These are phyloP conservation scores for Eristalinus sepulchralis DNA, from an alignment of 2,888 invertebrate species.

Conservation along the genomic window DNA sequence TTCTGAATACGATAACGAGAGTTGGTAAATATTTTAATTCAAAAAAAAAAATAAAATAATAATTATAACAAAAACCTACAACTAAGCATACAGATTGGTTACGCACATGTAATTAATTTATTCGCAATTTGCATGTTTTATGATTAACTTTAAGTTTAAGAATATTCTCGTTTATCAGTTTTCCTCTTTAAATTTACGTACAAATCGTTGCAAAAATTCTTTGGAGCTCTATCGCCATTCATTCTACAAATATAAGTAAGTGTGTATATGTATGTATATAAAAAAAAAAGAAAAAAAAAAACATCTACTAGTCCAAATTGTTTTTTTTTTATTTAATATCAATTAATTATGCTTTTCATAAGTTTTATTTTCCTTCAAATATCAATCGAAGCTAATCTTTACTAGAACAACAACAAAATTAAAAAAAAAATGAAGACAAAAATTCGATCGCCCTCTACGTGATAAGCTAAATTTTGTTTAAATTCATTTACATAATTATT, in stretches of 20 bases:
- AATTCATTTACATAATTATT: slow-evolving; percentile 9
- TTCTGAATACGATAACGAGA: not conserved
- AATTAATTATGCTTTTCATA: not conserved
- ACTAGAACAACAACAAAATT: too few relatives aligned
- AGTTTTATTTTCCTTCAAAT: slow-evolving; percentile 2
- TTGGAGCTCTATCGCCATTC: slow-evolving; percentile 42
- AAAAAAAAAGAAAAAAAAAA: slow-evolving; percentile 4
- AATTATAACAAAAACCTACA: too few relatives aligned
- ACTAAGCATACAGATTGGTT: slow-evolving; percentile 15
- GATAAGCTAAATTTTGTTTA: slow-evolving; percentile 23
- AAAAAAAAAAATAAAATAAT: slow-evolving; percentile 13
- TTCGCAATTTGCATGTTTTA: not conserved
- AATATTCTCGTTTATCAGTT: not conserved
- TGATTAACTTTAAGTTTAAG: slow-evolving; percentile 46
- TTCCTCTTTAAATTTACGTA: slow-evolving; percentile 51
- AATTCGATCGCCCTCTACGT: slow-evolving; percentile 19
- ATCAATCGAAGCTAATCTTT: slow-evolving; percentile 33
- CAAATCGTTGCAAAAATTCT: slow-evolving; percentile 71
- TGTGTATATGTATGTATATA: not conserved
- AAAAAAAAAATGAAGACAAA: slow-evolving; percentile 16
- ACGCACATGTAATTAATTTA: slow-evolving; percentile 30
- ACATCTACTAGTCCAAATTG: slow-evolving; percentile 36
- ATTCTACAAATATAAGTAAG: not conserved
- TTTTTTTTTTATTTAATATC: not conserved
- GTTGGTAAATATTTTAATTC: not conserved